These are phyloP conservation scores for rat (Rattus norvegicus) DNA, from an alignment of 2,113 vertebrate species.

Conservation along the genomic window GRCr8 NC_086027.1:100351501-100352000, in stretches of 20 bases:
- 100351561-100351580: rapidly evolving
- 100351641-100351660: not conserved
- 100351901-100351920: not conserved
- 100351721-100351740: not conserved
- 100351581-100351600: rapidly evolving
- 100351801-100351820: rapidly evolving
- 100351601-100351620: not conserved
- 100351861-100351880: not conserved
- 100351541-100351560: rapidly evolving
- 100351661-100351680: not conserved
- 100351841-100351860: not conserved
- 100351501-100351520: not conserved
- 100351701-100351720: not conserved
- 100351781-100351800: not conserved
- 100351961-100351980: not conserved
- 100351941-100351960: not conserved
- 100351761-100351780: not conserved
- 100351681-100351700: too few species aligned
- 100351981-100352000: not conserved
- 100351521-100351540: not conserved
- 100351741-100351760: not conserved
- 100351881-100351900: not conserved
- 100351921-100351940: not conserved
- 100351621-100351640: not conserved
- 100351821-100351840: not conserved